Conservation (phyloP, 2,113 vertebrate genomes). For the Rhodinocichla rosea region DNA sequence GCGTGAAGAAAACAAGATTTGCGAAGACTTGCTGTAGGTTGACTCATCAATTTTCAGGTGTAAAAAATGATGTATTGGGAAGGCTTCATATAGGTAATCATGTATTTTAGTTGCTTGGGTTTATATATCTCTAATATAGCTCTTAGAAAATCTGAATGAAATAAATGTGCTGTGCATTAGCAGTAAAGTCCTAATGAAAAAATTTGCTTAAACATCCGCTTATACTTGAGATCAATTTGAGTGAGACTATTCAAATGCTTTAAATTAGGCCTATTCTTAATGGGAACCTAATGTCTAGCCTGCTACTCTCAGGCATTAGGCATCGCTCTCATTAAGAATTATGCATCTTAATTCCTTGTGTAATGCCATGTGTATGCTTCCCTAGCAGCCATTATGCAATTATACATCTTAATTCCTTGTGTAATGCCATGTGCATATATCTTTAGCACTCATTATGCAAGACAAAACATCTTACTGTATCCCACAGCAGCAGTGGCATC, state of each 20-base stretch:
- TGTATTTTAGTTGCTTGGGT: background rate
- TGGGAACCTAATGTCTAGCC: background rate
- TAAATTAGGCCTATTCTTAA: background rate
- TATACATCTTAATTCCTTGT: background rate
- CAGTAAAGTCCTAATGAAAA: background rate
- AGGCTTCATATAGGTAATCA: background rate
- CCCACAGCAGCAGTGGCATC: background rate
- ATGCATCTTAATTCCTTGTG: background rate
- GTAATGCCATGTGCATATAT: background rate
- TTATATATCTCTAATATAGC: background rate
- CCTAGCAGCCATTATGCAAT: background rate
- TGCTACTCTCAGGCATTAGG: background rate
- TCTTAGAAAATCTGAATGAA: background rate
- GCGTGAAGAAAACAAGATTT: background rate
- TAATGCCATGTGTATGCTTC: background rate
- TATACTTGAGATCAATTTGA: background rate
- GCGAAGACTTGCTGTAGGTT: background rate
- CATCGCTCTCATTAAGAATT: background rate
- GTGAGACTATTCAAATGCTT: background rate
- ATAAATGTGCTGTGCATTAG: background rate
- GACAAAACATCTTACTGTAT: background rate
- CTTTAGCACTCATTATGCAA: background rate
- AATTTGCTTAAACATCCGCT: background rate
- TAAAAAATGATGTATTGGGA: accelerated
- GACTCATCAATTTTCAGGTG: background rate